These are phyloP conservation scores for Odontomyia ornata DNA, from an alignment of 2,888 invertebrate species.

Conservation along the genomic window DNA sequence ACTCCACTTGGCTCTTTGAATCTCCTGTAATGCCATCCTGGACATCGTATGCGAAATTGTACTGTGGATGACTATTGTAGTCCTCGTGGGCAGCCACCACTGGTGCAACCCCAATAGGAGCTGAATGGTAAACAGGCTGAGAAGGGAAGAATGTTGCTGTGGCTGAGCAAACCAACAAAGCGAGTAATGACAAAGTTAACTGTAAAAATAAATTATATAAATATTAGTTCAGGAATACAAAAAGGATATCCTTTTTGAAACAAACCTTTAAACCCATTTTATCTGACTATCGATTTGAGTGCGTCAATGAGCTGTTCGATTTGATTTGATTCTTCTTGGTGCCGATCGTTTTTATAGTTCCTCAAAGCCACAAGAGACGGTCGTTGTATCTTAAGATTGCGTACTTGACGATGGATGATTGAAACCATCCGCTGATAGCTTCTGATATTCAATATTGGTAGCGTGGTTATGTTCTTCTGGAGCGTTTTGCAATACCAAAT, in stretches of 20 bases:
- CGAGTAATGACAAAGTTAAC: background rate
- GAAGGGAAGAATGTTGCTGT: background rate
- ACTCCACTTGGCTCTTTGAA: constrained; percentile 61
- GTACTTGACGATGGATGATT: background rate
- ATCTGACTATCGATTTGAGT: background rate
- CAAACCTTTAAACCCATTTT: background rate
- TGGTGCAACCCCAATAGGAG: background rate
- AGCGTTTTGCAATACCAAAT: background rate
- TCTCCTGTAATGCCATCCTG: constrained; percentile 61
- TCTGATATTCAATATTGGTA: background rate
- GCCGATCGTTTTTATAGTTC: background rate
- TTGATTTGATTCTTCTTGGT: background rate
- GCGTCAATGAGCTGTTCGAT: background rate
- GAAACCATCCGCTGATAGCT: background rate
- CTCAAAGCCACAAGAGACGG: background rate
- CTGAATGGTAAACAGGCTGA: background rate
- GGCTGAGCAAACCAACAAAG: background rate
- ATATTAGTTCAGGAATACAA: too few relatives aligned
- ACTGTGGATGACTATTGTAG: constrained; percentile 60
- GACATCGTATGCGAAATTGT: constrained; percentile 61
- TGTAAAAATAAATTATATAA: background rate
- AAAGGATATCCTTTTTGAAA: background rate
- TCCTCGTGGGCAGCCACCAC: constrained; percentile 53
- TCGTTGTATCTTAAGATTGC: background rate
- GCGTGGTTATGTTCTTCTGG: background rate